phyloP scores from a whole-genome alignment of 2,888 invertebrate genomes.

The Pherbina coryleti region DNA sequence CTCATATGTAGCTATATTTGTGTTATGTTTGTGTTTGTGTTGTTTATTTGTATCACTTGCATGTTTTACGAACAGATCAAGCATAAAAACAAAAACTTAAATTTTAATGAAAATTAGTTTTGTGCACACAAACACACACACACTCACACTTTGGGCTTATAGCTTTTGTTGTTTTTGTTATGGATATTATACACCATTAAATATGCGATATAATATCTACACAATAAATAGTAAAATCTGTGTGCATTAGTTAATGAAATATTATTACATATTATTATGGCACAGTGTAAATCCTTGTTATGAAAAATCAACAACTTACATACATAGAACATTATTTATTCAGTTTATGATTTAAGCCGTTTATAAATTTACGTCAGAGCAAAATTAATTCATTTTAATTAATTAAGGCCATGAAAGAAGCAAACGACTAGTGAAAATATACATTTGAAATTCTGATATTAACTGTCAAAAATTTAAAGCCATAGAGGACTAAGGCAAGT shows the following conservation, averaged over 20 bases:
- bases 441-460: too few species aligned
- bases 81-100: conserved; percentile 18
- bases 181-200: conserved; percentile 45
- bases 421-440: too few species aligned
- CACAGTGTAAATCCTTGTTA: too few species aligned
- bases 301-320: too few species aligned
- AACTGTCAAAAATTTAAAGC: too few species aligned
- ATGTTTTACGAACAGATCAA: conserved; percentile 27
- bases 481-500: too few species aligned
- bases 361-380: too few species aligned
- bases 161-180: conserved; percentile 1
- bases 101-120: conserved; percentile 3
- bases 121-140: conserved; percentile 34
- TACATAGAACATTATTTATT: too few species aligned
- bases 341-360: too few species aligned
- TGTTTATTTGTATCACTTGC: conserved; percentile 30
- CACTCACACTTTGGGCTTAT: background rate
- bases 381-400: too few species aligned
- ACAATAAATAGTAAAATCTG: conserved; percentile 50
- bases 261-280: background rate
- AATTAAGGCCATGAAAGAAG: too few species aligned
- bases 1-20: background rate
- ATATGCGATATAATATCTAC: conserved; percentile 49
- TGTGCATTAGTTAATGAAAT: conserved; percentile 38
- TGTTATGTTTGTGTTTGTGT: background rate